Conservation (phyloP, 2,113 vertebrate genomes). For the Scomber scombrus region DNA sequence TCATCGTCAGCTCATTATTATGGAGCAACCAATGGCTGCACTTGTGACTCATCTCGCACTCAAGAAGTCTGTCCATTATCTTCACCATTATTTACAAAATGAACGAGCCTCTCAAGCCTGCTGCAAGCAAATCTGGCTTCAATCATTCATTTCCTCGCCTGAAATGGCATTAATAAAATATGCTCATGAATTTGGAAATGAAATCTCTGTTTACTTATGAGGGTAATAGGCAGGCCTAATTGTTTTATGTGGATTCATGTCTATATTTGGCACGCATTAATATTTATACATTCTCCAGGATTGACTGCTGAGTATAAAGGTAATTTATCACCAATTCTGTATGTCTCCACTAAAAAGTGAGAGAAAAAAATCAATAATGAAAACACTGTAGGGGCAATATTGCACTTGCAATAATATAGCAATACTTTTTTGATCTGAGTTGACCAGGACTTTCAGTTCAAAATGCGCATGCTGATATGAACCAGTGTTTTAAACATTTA, state of each 20-base stretch:
- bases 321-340: neutral
- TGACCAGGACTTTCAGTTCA: neutral
- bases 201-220: constrained; percentile 30
- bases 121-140: neutral
- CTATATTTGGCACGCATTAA: constrained; percentile 42
- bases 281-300: constrained; percentile 23
- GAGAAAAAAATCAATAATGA: no score
- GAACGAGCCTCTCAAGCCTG: neutral
- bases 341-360: no score
- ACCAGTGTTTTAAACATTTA: no score
- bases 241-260: constrained; percentile 29
- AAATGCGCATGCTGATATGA: neutral
- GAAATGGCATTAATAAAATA: constrained; percentile 41
- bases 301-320: neutral
- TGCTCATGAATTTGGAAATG: constrained; percentile 37
- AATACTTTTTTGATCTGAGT: neutral
- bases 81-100: constrained; percentile 18
- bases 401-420: neutral
- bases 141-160: constrained; percentile 36
- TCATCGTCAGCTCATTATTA: constrained; percentile 4
- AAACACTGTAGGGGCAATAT: no score
- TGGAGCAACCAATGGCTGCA: constrained; percentile 1
- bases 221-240: constrained; percentile 3
- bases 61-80: constrained; percentile 8
- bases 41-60: constrained; percentile 32